Conservation (phyloP, 2,888 invertebrate species). For the Drosophila greeni region DNA sequence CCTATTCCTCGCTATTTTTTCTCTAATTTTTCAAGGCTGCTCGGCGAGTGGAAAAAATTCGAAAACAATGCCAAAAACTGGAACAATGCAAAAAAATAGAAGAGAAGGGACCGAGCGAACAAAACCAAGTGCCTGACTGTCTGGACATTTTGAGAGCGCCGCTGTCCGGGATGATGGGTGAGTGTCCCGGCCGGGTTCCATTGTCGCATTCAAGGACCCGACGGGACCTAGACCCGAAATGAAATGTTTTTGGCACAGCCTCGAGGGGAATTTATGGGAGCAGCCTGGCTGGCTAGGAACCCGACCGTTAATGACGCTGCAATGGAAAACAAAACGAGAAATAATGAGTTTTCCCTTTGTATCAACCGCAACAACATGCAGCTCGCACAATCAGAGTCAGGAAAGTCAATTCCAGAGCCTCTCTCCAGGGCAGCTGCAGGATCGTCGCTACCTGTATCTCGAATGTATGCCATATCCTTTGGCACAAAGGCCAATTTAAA, state of each 20-base stretch:
- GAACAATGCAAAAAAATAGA: constrained; percentile 27
- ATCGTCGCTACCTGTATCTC: constrained; percentile 35
- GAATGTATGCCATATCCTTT: constrained; percentile 29
- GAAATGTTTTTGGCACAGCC: constrained; percentile 62
- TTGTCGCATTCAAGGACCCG: constrained; percentile 60
- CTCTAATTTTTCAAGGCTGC: constrained; percentile 58
- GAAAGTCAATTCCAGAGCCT: constrained; percentile 57
- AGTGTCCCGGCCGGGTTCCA: constrained; percentile 32
- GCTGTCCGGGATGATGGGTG: constrained; percentile 37
- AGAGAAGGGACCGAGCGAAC: constrained; percentile 33
- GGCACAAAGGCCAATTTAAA: constrained; percentile 64
- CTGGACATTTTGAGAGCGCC: constrained; percentile 46
- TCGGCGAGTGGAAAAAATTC: constrained; percentile 22
- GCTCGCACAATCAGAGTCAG: constrained; percentile 49
- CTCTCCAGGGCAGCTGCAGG: constrained; percentile 51
- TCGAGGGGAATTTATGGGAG: constrained; percentile 52
- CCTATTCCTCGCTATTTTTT: background rate
- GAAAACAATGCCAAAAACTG: constrained; percentile 59
- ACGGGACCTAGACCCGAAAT: constrained; percentile 44
- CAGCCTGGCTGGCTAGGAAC: constrained; percentile 26
- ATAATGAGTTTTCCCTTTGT: constrained; percentile 64
- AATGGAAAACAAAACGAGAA: constrained; percentile 71
- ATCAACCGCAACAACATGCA: constrained; percentile 68
- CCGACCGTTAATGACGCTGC: constrained; percentile 66
- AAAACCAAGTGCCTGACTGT: constrained; percentile 64